phyloP scores from a whole-genome alignment of 2,113 vertebrate species.

The Hydrolagus affinis region DNA sequence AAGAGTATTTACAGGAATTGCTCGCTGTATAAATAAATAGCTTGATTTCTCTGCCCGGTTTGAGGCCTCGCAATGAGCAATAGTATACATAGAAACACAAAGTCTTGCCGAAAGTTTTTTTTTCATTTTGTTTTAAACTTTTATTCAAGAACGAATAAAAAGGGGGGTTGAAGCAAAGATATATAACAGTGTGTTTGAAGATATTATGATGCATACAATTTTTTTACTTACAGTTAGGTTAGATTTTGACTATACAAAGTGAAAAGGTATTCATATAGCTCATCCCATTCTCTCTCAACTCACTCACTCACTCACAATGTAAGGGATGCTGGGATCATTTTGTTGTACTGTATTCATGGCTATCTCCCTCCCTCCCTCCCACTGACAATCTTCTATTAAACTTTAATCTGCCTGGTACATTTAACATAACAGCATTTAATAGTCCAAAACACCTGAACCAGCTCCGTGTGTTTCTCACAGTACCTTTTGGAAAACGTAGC shows the following conservation, averaged over 20 bases:
- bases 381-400: neutral
- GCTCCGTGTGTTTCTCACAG: neutral
- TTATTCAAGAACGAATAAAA: conserved; percentile 12
- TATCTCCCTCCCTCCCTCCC: too few relatives aligned
- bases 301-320: neutral
- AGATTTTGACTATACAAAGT: neutral
- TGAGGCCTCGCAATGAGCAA: neutral
- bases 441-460: neutral
- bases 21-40: conserved; percentile 20
- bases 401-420: neutral
- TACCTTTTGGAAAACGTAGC: neutral
- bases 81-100: conserved; percentile 1
- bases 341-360: neutral
- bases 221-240: neutral
- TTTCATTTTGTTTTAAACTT: neutral
- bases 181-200: neutral
- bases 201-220: neutral
- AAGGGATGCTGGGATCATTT: conserved; percentile 2
- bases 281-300: neutral
- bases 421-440: neutral
- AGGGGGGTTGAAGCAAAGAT: neutral
- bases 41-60: neutral
- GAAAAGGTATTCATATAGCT: neutral
- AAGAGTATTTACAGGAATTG: conserved; percentile 9
- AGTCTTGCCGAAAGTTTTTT: neutral